Evolutionary conservation across 2,113 vertebrate species (phyloP).

Genomic region (Campylomormyrus tamandua): DNA sequence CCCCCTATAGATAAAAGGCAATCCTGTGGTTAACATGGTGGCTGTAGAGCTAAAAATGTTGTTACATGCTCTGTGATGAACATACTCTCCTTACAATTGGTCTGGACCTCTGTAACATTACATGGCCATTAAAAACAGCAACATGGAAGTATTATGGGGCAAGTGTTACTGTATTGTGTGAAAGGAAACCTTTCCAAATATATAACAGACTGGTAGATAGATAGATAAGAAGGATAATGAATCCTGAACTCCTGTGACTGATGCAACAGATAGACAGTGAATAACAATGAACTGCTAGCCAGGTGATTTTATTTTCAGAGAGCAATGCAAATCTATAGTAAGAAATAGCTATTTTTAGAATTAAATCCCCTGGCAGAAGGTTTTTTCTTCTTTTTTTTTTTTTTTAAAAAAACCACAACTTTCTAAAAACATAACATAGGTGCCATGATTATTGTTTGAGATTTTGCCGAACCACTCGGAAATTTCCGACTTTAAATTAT

Average conservation of each 20-base stretch:
- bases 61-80: neutral
- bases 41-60: neutral
- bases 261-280: neutral
- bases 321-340: neutral
- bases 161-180: neutral
- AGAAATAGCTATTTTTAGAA: neutral
- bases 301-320: neutral
- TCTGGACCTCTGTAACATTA: neutral
- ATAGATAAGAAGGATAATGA: neutral
- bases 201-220: neutral
- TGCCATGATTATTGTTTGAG: neutral
- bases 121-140: neutral
- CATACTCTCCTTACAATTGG: neutral
- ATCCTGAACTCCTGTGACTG: neutral
- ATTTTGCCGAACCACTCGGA: neutral
- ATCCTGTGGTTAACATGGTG: neutral
- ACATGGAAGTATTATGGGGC: neutral
- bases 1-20: neutral
- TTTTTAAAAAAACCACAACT: neutral
- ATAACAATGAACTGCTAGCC: neutral
- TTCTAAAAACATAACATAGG: neutral
- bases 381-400: neutral
- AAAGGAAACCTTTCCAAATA: neutral
- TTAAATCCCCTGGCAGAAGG: neutral
- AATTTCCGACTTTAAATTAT: neutral